These are phyloP conservation scores for Archivesica marissinica DNA, from an alignment of 1,140 invertebrate genomes.

Conservation along the genomic window DNA sequence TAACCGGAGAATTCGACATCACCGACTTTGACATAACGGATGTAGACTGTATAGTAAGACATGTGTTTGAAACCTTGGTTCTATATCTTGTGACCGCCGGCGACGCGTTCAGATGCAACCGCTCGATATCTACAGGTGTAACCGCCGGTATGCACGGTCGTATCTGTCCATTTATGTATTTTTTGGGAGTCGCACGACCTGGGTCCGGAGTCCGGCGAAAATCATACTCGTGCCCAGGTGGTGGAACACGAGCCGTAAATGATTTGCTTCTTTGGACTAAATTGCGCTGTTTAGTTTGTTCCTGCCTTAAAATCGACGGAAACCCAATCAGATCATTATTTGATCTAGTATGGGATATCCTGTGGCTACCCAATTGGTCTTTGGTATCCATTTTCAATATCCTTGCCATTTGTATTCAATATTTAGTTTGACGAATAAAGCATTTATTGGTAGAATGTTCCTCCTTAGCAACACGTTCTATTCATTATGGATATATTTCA, in stretches of 20 bases:
- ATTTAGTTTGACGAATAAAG: too few species aligned
- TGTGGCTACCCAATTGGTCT: neutral
- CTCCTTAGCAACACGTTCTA: too few species aligned
- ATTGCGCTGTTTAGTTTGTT: conserved; percentile 6
- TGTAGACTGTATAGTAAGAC: too few species aligned
- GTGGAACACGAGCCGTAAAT: conserved; percentile 7
- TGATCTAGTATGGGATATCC: neutral
- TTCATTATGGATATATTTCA: too few species aligned
- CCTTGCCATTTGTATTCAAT: conserved; percentile 3
- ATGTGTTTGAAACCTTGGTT: neutral
- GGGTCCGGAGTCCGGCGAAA: conserved; percentile 31
- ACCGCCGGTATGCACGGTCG: conserved; percentile 30
- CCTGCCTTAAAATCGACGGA: neutral
- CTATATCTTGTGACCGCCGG: neutral
- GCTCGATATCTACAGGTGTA: conserved; percentile 21
- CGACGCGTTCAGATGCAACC: conserved; percentile 1
- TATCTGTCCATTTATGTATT: conserved; percentile 7
- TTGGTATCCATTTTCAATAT: conserved; percentile 6
- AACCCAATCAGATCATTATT: neutral
- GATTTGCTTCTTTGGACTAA: conserved; percentile 10
- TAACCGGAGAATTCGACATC: too few species aligned
- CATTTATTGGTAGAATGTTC: too few species aligned
- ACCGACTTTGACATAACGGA: too few species aligned
- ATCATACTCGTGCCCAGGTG: conserved; percentile 33
- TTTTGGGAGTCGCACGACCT: conserved; percentile 7